phyloP scores from a whole-genome alignment of 2,888 invertebrate genomes.

The Steinernema carpocapsae region DNA sequence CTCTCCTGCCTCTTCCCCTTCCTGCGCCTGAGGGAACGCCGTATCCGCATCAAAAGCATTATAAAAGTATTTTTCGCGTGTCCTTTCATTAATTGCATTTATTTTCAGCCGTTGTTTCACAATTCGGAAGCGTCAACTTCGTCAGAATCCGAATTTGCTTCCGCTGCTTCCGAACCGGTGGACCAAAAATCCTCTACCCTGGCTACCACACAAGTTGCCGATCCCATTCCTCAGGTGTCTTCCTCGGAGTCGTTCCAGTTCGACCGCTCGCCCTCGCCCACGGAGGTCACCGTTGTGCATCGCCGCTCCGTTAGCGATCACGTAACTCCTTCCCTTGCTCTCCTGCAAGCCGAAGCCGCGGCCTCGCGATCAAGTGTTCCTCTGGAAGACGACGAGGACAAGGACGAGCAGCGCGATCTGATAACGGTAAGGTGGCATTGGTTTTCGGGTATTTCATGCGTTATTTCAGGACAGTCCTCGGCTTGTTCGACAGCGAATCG shows the following conservation, averaged over 20 bases:
- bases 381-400: slow-evolving; percentile 8
- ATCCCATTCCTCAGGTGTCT: not conserved
- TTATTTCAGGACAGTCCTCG: slow-evolving; percentile 23
- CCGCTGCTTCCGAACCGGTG: not conserved
- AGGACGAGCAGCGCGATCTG: slow-evolving; percentile 11
- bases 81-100: not conserved
- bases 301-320: slow-evolving; percentile 28
- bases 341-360: slow-evolving; percentile 1
- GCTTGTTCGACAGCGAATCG: slow-evolving; percentile 12
- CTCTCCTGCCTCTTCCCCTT: too few species aligned
- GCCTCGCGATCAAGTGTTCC: not conserved
- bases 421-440: not conserved
- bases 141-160: slow-evolving; percentile 9
- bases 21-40: too few species aligned
- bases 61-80: too few species aligned
- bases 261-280: not conserved
- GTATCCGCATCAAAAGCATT: too few species aligned
- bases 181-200: not conserved
- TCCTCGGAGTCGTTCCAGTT: slow-evolving; percentile 7
- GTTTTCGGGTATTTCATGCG: not conserved
- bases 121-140: slow-evolving; percentile 22
- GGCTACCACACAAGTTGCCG: not conserved
- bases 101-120: slow-evolving; percentile 22
- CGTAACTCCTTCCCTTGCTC: slow-evolving; percentile 10
- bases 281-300: slow-evolving; percentile 14